These are phyloP conservation scores for Rhipidura dahli DNA, from an alignment of 2,113 vertebrate genomes.

Conservation along the genomic window DNA sequence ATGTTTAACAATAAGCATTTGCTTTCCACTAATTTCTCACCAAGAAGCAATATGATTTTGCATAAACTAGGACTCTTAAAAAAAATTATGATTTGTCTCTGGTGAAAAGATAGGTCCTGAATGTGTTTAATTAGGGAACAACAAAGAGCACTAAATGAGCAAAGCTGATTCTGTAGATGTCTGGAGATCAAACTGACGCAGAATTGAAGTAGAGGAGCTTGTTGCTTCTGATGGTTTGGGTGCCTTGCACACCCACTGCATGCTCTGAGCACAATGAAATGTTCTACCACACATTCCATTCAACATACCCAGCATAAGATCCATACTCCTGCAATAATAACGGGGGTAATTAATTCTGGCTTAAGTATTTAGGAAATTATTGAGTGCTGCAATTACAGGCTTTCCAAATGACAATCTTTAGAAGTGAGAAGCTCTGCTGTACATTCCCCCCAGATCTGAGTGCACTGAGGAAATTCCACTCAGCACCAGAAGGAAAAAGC, in stretches of 20 bases:
- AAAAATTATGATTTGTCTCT: not conserved
- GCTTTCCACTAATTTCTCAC: not conserved
- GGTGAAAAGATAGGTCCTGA: not conserved
- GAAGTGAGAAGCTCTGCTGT: not conserved
- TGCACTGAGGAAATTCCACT: not conserved
- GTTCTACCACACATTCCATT: conserved; percentile 5
- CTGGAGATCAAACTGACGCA: not conserved
- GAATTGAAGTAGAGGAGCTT: conserved; percentile 6
- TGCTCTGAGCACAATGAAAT: not conserved
- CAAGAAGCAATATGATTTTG: not conserved
- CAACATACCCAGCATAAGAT: conserved; percentile 10
- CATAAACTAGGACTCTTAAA: not conserved
- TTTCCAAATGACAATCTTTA: conserved; percentile 22
- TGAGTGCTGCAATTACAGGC: conserved; percentile 52
- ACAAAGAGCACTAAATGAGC: not conserved
- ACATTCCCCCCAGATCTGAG: not conserved
- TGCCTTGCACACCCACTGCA: conserved; percentile 28
- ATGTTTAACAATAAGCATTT: not conserved
- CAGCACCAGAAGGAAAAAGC: not conserved
- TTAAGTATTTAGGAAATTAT: conserved; percentile 53
- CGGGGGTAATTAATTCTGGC: conserved; percentile 53
- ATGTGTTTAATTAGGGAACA: not conserved
- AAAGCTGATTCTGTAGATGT: not conserved
- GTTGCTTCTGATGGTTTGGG: conserved; percentile 44
- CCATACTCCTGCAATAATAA: conserved; percentile 27